Evolutionary conservation across 2,888 invertebrate genomes (phyloP), one percentile per base, ranked within the genome.

Genomic region (Rotaria sp.): DNA sequence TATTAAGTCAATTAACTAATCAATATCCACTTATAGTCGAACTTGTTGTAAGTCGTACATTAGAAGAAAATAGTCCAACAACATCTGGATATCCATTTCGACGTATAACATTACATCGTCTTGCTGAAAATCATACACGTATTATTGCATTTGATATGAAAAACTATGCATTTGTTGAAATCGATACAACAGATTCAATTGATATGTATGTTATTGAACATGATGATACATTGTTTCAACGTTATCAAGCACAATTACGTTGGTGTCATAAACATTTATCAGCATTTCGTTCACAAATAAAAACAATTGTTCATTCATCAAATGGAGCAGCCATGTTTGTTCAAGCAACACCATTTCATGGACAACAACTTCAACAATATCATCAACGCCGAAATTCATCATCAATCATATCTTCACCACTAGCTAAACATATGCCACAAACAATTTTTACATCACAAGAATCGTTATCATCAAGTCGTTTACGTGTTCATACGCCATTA

Each of bases 201-300:
- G 26, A 80, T 26, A 26, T 80, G n/a, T 80, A 41, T 45, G 2
- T 7, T 13, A 45, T 80, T 4, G 35, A 80, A 80, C 80, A 80
- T n/a, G 13, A 41, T 4, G 15, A 26, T 45, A 26, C 26, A 26
- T 45, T 45, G 45, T 35, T 21, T 35, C 80, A 80, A 80, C 80
- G n/a, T n/a, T 80, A 80, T 45, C 80, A 80, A 80, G 26, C 45
- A n/a, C 80, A 80, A 80, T n/a, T 80, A 26, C 80, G 80, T 80
- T 80, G 80, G 80, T 80, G 80, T 80, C 24, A 45, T 26, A 45
- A 80, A n/a, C 8, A 80, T 45, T 24, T 80, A 5, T 18, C 41
- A 15, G 13, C 21, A 45, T 80, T 80, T 80, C 26, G 80, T 15
- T 80, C 80, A 41, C 41, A 45, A 45, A 35, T 80, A 8, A 80